Percentiles rank a stretch among this genome's conserved stretches.
phyloP scores from a whole-genome alignment of 1,140 invertebrate species.

The Arion vulgaris region DNA sequence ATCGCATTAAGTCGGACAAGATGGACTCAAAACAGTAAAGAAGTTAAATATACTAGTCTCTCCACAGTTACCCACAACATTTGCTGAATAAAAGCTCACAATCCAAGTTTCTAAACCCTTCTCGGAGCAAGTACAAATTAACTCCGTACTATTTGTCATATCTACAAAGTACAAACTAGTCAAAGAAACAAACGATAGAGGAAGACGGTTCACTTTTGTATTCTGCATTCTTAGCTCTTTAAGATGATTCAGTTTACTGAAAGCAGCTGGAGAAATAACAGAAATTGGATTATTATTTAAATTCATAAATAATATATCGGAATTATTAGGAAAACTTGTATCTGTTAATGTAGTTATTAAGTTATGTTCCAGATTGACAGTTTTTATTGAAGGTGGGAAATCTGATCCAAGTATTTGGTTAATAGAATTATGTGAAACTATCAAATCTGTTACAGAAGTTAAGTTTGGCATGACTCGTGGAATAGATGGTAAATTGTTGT shows the following conservation, averaged over 20 bases:
- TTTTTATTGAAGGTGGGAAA: background rate
- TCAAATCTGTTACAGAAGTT: background rate
- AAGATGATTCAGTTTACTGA: background rate
- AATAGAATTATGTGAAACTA: background rate
- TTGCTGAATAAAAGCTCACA: background rate
- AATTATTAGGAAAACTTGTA: background rate
- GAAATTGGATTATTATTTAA: background rate
- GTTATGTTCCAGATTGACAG: background rate
- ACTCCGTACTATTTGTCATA: background rate
- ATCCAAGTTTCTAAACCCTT: background rate
- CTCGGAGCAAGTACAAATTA: background rate
- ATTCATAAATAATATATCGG: background rate
- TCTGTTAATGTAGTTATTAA: background rate
- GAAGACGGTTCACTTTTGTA: background rate
- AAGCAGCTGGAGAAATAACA: background rate
- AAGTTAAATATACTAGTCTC: background rate
- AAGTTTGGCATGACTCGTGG: background rate
- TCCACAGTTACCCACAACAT: background rate
- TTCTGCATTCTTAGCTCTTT: background rate
- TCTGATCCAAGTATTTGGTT: background rate
- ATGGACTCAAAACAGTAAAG: background rate
- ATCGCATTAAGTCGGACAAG: background rate
- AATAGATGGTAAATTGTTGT: background rate
- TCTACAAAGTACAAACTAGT: background rate
- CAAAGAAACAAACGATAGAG: background rate